These are phyloP conservation scores for Psettodes erumei DNA, from an alignment of 2,113 vertebrate species.

Conservation along the genomic window DNA sequence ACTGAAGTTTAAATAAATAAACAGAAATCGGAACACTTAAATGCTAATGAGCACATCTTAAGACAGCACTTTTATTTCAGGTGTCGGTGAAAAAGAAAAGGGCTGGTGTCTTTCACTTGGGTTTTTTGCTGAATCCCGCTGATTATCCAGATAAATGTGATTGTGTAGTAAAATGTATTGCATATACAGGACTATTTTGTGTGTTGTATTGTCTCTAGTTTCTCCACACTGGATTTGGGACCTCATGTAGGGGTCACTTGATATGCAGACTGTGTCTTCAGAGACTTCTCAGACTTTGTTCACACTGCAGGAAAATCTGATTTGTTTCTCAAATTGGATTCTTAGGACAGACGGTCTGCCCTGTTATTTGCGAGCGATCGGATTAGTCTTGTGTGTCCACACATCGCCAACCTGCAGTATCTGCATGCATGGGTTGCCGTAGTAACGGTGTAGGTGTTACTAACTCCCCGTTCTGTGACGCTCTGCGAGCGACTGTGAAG, in stretches of 20 bases:
- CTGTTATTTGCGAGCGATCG: no score
- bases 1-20: slow-evolving; percentile 33
- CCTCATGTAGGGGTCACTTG: background rate
- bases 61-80: background rate
- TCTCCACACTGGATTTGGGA: background rate
- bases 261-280: background rate
- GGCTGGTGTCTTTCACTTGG: background rate
- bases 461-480: no score
- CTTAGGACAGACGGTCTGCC: no score
- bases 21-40: slow-evolving; percentile 1
- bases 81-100: background rate
- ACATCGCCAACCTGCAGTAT: no score
- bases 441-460: no score
- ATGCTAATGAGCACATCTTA: slow-evolving; percentile 20
- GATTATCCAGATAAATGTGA: background rate
- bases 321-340: no score
- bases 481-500: no score
- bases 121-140: slow-evolving; percentile 6
- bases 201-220: background rate
- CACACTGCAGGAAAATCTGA: no score
- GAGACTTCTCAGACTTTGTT: background rate
- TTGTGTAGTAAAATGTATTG: background rate
- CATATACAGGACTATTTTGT: background rate
- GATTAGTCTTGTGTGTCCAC: no score
- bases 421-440: no score